Conservation (phyloP, 2,113 vertebrate species). For the Asarcornis scutulata region DNA sequence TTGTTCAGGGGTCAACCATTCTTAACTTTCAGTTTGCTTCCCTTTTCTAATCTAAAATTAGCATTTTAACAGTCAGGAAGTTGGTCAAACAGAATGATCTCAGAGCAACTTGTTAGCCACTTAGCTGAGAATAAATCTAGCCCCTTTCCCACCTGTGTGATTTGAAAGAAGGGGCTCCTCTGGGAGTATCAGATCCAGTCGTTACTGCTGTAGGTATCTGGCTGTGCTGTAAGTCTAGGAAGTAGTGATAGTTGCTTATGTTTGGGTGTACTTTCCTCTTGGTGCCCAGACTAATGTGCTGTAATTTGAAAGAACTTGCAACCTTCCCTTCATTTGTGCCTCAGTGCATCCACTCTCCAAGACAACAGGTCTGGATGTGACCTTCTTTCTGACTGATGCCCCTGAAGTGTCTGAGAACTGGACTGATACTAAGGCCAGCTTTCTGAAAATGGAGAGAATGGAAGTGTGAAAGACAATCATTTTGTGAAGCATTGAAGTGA, state of each 20-base stretch:
- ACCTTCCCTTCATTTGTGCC: background rate
- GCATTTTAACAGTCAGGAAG: background rate
- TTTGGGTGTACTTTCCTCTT: background rate
- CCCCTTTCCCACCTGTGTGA: background rate
- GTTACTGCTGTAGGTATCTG: background rate
- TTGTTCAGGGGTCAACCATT: background rate
- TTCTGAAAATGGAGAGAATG: background rate
- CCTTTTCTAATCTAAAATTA: background rate
- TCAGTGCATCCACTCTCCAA: background rate
- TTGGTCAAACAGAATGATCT: background rate
- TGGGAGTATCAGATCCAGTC: background rate
- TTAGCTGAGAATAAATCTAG: background rate
- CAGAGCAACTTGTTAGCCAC: slow-evolving; percentile 5
- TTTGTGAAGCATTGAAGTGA: background rate
- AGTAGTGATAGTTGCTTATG: background rate
- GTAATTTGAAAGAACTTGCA: background rate
- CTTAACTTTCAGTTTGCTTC: background rate
- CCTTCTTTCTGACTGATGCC: background rate
- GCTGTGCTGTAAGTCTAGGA: background rate
- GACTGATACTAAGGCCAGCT: background rate
- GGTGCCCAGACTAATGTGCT: rapidly evolving
- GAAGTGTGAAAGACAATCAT: background rate
- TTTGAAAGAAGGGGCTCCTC: background rate
- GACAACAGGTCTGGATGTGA: background rate
- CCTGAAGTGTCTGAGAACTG: background rate